phyloP scores from a whole-genome alignment of 2,113 vertebrate species.

The Arvicanthis niloticus region DNA sequence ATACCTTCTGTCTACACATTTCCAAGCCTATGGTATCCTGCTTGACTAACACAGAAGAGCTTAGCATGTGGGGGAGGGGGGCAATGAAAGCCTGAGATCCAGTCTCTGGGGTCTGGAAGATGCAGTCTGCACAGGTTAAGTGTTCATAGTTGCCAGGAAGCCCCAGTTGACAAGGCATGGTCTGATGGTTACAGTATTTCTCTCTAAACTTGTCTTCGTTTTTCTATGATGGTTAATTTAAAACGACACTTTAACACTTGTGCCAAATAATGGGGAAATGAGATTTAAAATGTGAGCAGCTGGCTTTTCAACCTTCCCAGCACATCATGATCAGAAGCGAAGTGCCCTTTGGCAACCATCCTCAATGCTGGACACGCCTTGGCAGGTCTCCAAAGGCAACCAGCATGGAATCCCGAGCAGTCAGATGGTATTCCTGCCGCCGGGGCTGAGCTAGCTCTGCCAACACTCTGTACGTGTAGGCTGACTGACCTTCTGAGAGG shows the following conservation, averaged over 20 bases:
- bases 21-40: neutral
- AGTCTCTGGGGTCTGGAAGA: neutral
- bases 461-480: neutral
- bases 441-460: neutral
- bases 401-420: neutral
- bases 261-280: constrained; percentile 57
- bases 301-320: constrained; percentile 63
- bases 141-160: neutral
- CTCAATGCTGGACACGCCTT: neutral
- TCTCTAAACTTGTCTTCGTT: constrained; percentile 38
- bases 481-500: neutral
- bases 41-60: neutral
- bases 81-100: neutral
- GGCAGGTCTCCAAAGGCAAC: constrained; percentile 32
- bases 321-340: constrained; percentile 46
- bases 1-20: neutral
- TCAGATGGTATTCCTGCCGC: neutral
- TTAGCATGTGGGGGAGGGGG: neutral
- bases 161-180: neutral
- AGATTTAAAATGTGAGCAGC: constrained; percentile 56
- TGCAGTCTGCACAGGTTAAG: neutral
- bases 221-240: constrained; percentile 57
- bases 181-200: neutral
- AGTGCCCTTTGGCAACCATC: constrained; percentile 3
- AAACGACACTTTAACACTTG: constrained; percentile 33